Evolutionary conservation across 2,113 vertebrate genomes (phyloP).

Genomic region (Oryzias curvinotus): DNA sequence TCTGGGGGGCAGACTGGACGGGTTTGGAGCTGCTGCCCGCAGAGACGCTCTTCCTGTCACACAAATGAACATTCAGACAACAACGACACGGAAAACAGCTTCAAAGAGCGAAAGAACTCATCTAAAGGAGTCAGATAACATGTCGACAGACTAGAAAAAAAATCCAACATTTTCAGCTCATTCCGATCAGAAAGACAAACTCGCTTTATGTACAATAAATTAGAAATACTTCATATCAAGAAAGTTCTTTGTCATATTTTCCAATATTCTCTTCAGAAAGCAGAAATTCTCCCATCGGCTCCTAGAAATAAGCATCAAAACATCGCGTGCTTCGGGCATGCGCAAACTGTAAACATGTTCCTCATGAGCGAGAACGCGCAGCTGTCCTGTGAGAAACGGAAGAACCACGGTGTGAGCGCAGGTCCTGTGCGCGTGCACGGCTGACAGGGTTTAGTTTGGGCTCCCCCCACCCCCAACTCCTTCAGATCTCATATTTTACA

Average conservation of each 20-base stretch:
- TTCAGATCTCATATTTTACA: no score
- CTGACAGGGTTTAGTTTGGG: constrained; percentile 38
- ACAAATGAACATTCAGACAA: constrained; percentile 6
- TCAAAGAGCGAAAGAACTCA: no score
- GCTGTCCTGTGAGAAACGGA: constrained; percentile 1
- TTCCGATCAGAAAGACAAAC: constrained; percentile 17
- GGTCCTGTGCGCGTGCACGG: no score
- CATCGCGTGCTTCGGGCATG: constrained; percentile 62
- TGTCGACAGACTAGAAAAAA: no score
- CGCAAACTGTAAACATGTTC: constrained; percentile 75
- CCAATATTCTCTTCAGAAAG: constrained; percentile 27
- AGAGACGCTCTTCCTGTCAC: constrained; percentile 11
- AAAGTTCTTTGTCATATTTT: constrained; percentile 36
- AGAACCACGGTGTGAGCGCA: no score
- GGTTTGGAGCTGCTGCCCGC: constrained; percentile 15
- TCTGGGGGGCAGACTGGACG: constrained; percentile 3
- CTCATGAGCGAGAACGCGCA: constrained; percentile 31
- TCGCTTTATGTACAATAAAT: constrained; percentile 79
- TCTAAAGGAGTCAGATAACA: no score
- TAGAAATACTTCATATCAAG: constrained; percentile 62
- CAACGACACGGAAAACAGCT: background rate
- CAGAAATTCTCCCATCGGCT: constrained; percentile 41
- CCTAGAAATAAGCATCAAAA: constrained; percentile 56
- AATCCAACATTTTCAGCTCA: constrained; percentile 52
- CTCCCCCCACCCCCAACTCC: constrained; percentile 1